These are phyloP conservation scores for Drosophila trichaetosa DNA, from an alignment of 2,888 invertebrate species.

Conservation along the genomic window DNA sequence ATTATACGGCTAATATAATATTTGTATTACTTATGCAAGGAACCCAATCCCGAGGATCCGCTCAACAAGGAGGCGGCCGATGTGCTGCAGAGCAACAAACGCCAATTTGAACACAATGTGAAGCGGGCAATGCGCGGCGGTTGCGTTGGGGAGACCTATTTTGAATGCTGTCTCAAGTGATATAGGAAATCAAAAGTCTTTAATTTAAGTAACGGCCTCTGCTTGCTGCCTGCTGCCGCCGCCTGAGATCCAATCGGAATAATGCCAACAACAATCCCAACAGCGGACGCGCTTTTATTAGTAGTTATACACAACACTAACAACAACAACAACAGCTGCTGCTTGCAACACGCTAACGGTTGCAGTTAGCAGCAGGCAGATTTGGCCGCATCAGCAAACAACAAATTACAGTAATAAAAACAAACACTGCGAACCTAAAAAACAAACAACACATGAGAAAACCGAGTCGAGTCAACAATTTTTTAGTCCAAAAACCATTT, in stretches of 20 bases:
- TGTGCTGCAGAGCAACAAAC: constrained; percentile 96
- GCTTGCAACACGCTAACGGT: constrained; percentile 9
- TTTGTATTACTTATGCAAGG: constrained; percentile 86
- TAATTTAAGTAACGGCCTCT: constrained; percentile 84
- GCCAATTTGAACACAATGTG: constrained; percentile 98
- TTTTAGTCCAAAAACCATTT: constrained; percentile 27
- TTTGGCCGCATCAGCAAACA: constrained; percentile 31
- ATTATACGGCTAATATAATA: not conserved
- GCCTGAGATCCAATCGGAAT: constrained; percentile 48
- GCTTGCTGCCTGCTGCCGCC: constrained; percentile 70
- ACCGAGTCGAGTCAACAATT: constrained; percentile 47
- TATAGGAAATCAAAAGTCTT: constrained; percentile 85
- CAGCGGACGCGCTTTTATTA: constrained; percentile 83
- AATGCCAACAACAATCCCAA: constrained; percentile 37
- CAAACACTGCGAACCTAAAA: constrained; percentile 53
- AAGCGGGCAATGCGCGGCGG: constrained; percentile 98
- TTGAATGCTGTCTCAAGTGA: constrained; percentile 98
- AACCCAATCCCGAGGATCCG: constrained; percentile 99
- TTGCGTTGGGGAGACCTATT: constrained; percentile 96
- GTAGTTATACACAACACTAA: constrained; percentile 74
- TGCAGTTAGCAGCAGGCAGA: constrained; percentile 27
- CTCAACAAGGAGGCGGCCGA: constrained; percentile 99
- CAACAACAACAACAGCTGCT: constrained; percentile 23
- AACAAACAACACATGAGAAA: not conserved
- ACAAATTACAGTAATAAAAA: constrained; percentile 72